phyloP scores from a whole-genome alignment of 2,113 vertebrate genomes.

The Actenoides hombroni region DNA sequence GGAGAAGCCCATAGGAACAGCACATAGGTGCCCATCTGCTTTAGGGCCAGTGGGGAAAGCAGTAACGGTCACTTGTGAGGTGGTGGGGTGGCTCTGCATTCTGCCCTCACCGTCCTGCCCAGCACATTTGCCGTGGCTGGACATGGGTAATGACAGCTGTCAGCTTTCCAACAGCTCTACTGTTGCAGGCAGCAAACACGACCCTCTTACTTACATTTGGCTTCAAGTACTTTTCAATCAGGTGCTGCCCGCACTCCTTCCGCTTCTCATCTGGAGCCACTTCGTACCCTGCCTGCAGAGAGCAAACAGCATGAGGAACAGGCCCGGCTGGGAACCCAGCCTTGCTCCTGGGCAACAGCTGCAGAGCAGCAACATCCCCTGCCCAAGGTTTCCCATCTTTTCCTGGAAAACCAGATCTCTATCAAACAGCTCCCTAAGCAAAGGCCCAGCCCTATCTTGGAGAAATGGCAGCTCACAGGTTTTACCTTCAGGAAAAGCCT shows the following conservation, averaged over 20 bases:
- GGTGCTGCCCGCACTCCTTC: constrained; percentile 85
- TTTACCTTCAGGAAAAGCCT: background rate
- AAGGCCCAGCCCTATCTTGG: background rate
- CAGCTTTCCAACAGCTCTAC: background rate
- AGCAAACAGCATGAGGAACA: background rate
- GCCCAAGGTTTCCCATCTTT: background rate
- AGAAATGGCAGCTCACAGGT: background rate
- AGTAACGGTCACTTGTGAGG: background rate
- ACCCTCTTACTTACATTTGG: constrained; percentile 70
- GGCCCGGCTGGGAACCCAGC: background rate
- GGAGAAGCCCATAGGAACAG: background rate
- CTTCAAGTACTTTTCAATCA: constrained; percentile 87
- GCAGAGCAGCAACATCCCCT: background rate
- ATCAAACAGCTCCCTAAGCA: background rate
- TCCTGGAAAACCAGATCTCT: background rate
- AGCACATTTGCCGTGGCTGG: background rate
- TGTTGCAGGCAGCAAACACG: background rate
- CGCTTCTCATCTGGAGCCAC: constrained; percentile 95
- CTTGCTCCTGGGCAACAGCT: background rate
- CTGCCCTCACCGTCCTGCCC: background rate
- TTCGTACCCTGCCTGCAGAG: constrained; percentile 89
- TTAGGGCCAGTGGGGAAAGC: background rate
- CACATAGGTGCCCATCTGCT: background rate
- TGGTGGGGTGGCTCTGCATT: background rate
- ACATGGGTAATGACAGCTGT: background rate